Evolutionary conservation across 1,140 invertebrate genomes (phyloP), one percentile per base, ranked within the genome.

Genomic region (Drosophila kepulauana): DNA sequence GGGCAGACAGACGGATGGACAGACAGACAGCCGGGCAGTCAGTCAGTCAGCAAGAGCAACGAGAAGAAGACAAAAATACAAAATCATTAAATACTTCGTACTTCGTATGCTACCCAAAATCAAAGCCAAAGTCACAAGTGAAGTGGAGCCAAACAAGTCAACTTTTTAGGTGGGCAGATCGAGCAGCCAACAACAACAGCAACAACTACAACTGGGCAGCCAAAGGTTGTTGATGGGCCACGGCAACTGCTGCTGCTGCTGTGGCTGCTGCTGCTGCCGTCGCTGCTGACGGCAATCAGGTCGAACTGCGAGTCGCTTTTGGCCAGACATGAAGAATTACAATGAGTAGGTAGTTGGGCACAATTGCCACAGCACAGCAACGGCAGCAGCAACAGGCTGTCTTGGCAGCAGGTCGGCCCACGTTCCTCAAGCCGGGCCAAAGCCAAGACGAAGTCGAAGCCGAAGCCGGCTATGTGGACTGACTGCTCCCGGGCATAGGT

Each of bases 331-430:
- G 84, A 88, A 89, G 84, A 88, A 88, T 89, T 88, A 88, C 84
- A 88, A 88, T 89, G 84, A 88, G 84, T 88, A 88, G 84, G 84
- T 88, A 88, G 84, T 88, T 88, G 84, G 84, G 84, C 84, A 85
- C 85, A 87, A 87, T 87, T 87, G 82, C 81, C 82, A 78, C 68
- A 78, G 77, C 82, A 78, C 68, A 78, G 77, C 75, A 70, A 63
- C 71, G 66, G 59, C 56, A 65, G 5, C 57, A 67, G 30, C 20
- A 63, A 46, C 80, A 72, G 64, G 46, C 75, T 41, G 76, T 78
- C 80, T 88, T 88, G 84, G 84, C 84, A 87, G 84, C 84, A 87
- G 84, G 84, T 88, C 85, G 85, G 78, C 85, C 85, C 85, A 88
- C 85, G 85, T 88, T 88, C 81, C 63, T 54, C 78, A 33, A 38